A percentile compares a stretch with the other conserved stretches of the same genome.
phyloP scores from a whole-genome alignment of 2,797 vertebrate species.

The Siniperca obscura region DNA sequence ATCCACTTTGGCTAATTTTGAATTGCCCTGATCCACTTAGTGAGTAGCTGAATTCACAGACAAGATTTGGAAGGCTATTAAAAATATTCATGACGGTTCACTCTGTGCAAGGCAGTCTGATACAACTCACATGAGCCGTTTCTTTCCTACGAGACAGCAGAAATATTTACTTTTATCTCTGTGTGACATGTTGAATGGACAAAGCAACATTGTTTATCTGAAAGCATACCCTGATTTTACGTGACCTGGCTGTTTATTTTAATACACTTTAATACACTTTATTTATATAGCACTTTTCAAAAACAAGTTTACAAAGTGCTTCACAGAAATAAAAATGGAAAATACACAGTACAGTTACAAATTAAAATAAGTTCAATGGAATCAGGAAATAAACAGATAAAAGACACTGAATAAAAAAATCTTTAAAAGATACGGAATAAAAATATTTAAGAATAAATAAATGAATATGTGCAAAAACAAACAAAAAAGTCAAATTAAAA shows the following conservation, averaged over 20 bases:
- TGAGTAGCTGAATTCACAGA: background rate
- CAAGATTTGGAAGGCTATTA: background rate
- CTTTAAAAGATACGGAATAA: no score
- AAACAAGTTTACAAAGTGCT: background rate
- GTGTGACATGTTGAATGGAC: conserved; percentile 41
- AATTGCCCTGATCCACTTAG: background rate
- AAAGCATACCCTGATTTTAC: no score
- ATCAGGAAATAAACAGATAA: background rate
- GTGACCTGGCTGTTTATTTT: no score
- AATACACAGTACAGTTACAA: background rate
- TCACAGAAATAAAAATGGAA: background rate
- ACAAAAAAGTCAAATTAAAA: no score
- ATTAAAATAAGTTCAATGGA: background rate
- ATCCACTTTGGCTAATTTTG: background rate
- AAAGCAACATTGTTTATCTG: conserved; percentile 34
- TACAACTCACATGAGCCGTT: conserved; percentile 24
- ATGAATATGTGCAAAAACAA: no score
- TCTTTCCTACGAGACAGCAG: conserved; percentile 6
- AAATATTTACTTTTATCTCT: conserved; percentile 19
- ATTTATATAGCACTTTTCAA: no score
- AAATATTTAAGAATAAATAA: no score
- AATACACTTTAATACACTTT: no score
- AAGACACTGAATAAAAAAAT: no score
- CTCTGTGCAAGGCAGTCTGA: background rate
- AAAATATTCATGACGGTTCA: conserved; percentile 3